Evolutionary conservation across 2,113 vertebrate genomes (phyloP), one percentile per base, ranked within the genome.

Genomic region (Lampris megalopsis): DNA sequence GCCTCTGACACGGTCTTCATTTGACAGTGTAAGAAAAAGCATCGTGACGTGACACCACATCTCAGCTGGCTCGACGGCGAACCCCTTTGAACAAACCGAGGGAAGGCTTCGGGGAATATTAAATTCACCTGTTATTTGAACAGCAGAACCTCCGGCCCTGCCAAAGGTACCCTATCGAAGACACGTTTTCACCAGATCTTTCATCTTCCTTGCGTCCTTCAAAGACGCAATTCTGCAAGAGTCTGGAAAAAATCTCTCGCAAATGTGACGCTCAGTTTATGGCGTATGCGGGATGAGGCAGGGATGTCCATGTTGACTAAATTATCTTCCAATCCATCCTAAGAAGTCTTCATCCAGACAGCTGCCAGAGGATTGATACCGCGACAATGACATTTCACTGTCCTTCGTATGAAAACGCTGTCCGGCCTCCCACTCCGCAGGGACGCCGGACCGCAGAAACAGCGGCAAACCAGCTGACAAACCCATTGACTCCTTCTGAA

Each of bases 11-110:
- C 75, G 43, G 59, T 2, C 76, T 68, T 74, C 58, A 71, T 49
- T 76, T 70, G 71, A 60, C 67, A 73, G n/a, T 75, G 74, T 69
- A 68, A 73, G 37, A 76, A 79, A 85, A 79, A 45, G 77, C 64
- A n/a, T 45, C 9, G 74, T 88, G 86, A 88, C 73, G 73, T 91
- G 83, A 90, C 67, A n/a, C 81, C 74, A 79, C 80, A 72, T 86
- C 75, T 42, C 52, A 65, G 68, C 75, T 71, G 79, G 82, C 61
- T 35, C 48, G 0, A 40, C 68, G 0, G 43, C 68, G 63, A 63
- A 9, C 82, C 58, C 66, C 62, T 45, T 45, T 1, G 49, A 71
- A 63, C 71, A 70, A 71, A 80, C 74, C 63, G 61, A 63, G 72
- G 68, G 74, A 88, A 86, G 68, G 72, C 86, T 85, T 75, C 42